phyloP scores from a whole-genome alignment of 2,888 invertebrate genomes.

The Ophion slaviceki region DNA sequence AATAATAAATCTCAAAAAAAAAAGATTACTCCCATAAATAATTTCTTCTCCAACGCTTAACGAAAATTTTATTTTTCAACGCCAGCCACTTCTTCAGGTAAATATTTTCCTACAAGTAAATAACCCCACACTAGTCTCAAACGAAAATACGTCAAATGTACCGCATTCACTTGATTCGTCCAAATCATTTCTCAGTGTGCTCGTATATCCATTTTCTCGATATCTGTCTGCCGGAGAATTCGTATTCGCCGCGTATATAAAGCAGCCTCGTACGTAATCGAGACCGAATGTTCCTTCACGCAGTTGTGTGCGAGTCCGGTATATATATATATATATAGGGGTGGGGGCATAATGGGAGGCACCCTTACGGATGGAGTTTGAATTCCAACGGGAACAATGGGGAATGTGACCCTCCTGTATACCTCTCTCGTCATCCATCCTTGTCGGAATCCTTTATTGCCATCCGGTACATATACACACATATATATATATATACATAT shows the following conservation, averaged over 20 bases:
- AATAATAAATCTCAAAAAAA: background rate
- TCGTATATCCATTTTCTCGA: slow-evolving; percentile 41
- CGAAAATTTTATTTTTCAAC: too few relatives aligned
- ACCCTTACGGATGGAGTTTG: slow-evolving; percentile 81
- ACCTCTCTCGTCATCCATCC: slow-evolving; percentile 77
- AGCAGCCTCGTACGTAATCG: slow-evolving; percentile 55
- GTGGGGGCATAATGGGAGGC: slow-evolving; percentile 80
- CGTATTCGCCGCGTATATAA: slow-evolving; percentile 26
- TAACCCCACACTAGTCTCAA: too few relatives aligned
- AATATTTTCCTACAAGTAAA: too few relatives aligned
- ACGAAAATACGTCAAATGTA: too few relatives aligned
- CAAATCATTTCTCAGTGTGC: slow-evolving; percentile 1
- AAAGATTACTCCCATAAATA: background rate
- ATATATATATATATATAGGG: slow-evolving; percentile 66
- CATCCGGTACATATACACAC: slow-evolving; percentile 70
- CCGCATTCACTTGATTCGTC: background rate
- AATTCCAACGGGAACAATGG: slow-evolving; percentile 81
- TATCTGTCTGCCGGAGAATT: slow-evolving; percentile 58
- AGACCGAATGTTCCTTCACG: slow-evolving; percentile 55
- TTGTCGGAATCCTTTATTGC: slow-evolving; percentile 82
- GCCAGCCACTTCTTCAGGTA: too few relatives aligned
- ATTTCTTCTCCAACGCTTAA: too few relatives aligned
- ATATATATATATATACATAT: slow-evolving; percentile 28
- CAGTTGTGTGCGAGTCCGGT: slow-evolving; percentile 64
- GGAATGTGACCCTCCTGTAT: slow-evolving; percentile 62